A percentile compares a stretch with the other conserved stretches of the same genome.
Evolutionary conservation across 2,888 invertebrate genomes (phyloP).

Genomic region (Cheilosia scutellata): DNA sequence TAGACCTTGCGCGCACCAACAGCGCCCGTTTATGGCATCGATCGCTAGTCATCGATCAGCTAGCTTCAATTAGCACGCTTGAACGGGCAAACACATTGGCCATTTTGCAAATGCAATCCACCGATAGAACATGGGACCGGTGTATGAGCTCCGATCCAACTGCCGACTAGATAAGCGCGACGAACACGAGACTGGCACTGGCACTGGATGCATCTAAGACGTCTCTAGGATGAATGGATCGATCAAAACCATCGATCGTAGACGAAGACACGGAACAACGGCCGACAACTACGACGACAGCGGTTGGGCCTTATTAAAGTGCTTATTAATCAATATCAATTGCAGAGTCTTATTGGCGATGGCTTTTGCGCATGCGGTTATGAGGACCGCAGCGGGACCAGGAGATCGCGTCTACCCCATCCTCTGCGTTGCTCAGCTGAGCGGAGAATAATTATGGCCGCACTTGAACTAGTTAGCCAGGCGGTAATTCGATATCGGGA

Average conservation of each 20-base stretch:
- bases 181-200: slow-evolving; percentile 1
- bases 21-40: slow-evolving; percentile 42
- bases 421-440: background rate
- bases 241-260: slow-evolving; percentile 43
- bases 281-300: slow-evolving; percentile 62
- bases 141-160: slow-evolving; percentile 19
- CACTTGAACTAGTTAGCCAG: slow-evolving; percentile 70
- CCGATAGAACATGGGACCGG: slow-evolving; percentile 56
- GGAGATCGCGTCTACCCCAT: background rate
- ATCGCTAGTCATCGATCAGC: slow-evolving; percentile 69
- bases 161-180: slow-evolving; percentile 52
- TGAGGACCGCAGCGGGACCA: background rate
- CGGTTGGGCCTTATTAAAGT: slow-evolving; percentile 54
- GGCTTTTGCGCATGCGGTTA: slow-evolving; percentile 27
- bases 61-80: slow-evolving; percentile 71
- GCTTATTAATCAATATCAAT: slow-evolving; percentile 74
- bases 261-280: slow-evolving; percentile 33
- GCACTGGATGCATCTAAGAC: slow-evolving; percentile 19
- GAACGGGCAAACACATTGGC: slow-evolving; percentile 67
- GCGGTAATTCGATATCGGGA: slow-evolving; percentile 64
- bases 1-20: slow-evolving; percentile 44
- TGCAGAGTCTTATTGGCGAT: slow-evolving; percentile 51
- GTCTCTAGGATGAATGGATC: slow-evolving; percentile 54
- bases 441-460: slow-evolving; percentile 55
- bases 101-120: slow-evolving; percentile 63